Base-by-base conservation (phyloP, 1,140 invertebrate species). In the Holotrichia oblita region DNA sequence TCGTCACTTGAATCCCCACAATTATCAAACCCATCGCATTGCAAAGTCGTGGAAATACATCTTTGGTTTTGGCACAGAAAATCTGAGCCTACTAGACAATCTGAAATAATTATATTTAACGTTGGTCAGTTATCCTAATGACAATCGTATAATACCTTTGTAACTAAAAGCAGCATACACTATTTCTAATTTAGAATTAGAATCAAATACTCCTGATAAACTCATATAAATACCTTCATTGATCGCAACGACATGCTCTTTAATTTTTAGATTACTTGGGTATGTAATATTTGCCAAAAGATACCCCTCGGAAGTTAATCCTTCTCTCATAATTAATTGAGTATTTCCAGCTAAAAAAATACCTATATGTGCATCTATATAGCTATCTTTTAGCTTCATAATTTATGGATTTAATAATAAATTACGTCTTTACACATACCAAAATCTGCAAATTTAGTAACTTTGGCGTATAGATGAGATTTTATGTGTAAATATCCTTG, bases 1-100 rank as follows among this genome's bases (percentile, higher is more conserved):
- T 95, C 94, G 85, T 96, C 94, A 79, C 92, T 94, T 73, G 91
- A 91, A 85, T 96, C 94, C 0, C 94, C 94, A 84, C 94, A 96
- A 81, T 96, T 93, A 87, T 95, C 93, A 79, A 95, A 93, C 14
- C 93, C 93, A 84, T 95, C 94, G 85, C 95, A 96, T 78, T 91
- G 91, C n/a, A 96, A 86, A 40, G 91, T 89, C 44, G 88, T 90
- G 0, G 92, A 91, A 80, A 96, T 94, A 85, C 95, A 96, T 79
- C 94, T 89, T 81, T 93, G 90, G 86, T 96, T 96, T 17, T 91
- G 89, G 81, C 95, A 96, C 1, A 93, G 86, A 82, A 93, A 93
- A 84, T 93, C 92, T 42, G 91, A 90, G 6, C 91, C 90, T 20
- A 91, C 88, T 81, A 91, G 92, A 85, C 93, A 93, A 85, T 92